A percentile compares a stretch with the other conserved stretches of the same genome.
Evolutionary conservation across 2,888 invertebrate genomes (phyloP).

Genomic region (Lagria hirta): DNA sequence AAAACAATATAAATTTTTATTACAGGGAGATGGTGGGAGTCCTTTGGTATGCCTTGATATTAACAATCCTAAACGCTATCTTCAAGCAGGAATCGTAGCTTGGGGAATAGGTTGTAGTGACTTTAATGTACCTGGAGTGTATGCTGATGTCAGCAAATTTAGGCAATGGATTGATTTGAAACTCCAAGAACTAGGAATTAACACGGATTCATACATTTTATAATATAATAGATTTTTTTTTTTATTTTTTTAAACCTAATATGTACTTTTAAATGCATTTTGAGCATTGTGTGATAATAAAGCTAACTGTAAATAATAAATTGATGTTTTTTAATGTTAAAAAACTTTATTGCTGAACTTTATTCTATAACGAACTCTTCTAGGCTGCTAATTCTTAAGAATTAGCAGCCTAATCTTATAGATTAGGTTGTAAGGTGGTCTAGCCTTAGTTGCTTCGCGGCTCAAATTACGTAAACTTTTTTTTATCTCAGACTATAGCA

Average conservation of each 20-base stretch:
- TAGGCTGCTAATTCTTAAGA: too few relatives aligned
- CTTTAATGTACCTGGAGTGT: slow-evolving; percentile 73
- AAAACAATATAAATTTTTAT: not conserved
- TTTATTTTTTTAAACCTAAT: too few relatives aligned
- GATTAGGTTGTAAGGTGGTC: too few relatives aligned
- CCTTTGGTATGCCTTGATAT: slow-evolving; percentile 70
- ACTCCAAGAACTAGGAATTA: slow-evolving; percentile 51
- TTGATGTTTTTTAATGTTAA: slow-evolving; percentile 4
- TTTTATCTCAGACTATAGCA: too few relatives aligned
- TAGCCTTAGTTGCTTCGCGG: too few relatives aligned
- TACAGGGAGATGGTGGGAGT: slow-evolving; percentile 63
- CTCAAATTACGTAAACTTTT: too few relatives aligned
- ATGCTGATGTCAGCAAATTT: slow-evolving; percentile 69
- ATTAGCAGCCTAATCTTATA: too few relatives aligned
- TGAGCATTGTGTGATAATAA: slow-evolving; percentile 6
- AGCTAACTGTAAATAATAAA: slow-evolving; percentile 6
- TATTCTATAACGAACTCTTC: too few relatives aligned
- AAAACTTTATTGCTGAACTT: too few relatives aligned
- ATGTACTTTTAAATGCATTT: too few relatives aligned
- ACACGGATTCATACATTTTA: slow-evolving; percentile 48
- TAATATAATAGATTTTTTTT: slow-evolving; percentile 29
- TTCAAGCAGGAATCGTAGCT: slow-evolving; percentile 77
- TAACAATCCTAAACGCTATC: slow-evolving; percentile 61
- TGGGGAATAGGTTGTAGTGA: slow-evolving; percentile 88
- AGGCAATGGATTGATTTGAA: slow-evolving; percentile 73